phyloP scores from a whole-genome alignment of 1,140 invertebrate species.

The Euborellia annulipes region DNA sequence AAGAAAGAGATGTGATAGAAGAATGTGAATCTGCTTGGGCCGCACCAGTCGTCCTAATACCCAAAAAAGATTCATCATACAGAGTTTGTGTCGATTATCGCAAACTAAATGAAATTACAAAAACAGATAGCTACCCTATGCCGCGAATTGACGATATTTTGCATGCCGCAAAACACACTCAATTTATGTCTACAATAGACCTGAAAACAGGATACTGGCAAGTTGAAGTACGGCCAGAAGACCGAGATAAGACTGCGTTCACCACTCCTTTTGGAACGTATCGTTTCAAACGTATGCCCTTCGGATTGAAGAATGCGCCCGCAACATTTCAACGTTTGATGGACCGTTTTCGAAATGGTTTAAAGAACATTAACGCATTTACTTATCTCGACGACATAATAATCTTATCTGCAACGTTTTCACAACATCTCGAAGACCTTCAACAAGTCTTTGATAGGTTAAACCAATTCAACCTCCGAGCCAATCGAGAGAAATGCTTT shows the following conservation, averaged over 20 bases:
- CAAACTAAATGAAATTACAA: slow-evolving; percentile 26
- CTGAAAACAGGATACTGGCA: slow-evolving; percentile 30
- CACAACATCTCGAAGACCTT: neutral
- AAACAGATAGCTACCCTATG: slow-evolving; percentile 33
- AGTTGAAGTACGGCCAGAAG: slow-evolving; percentile 20
- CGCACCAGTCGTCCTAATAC: too few relatives aligned
- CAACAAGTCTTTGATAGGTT: slow-evolving; percentile 11
- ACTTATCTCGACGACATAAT: slow-evolving; percentile 24
- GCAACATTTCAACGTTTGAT: slow-evolving; percentile 24
- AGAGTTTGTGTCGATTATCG: slow-evolving; percentile 26
- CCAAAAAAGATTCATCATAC: too few relatives aligned
- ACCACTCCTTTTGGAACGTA: slow-evolving; percentile 16
- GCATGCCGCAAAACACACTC: slow-evolving; percentile 27
- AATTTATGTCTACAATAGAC: slow-evolving; percentile 33
- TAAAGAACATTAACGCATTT: slow-evolving; percentile 13
- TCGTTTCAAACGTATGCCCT: slow-evolving; percentile 19
- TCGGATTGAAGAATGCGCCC: slow-evolving; percentile 20
- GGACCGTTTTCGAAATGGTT: slow-evolving; percentile 21
- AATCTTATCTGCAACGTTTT: neutral
- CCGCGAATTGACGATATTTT: slow-evolving; percentile 32
- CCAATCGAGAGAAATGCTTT: slow-evolving; percentile 16
- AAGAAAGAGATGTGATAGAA: too few relatives aligned
- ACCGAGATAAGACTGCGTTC: slow-evolving; percentile 22
- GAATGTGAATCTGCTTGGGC: too few relatives aligned
- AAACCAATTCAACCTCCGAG: slow-evolving; percentile 7